These are phyloP conservation scores for Octomys mimax DNA, from an alignment of 2,797 vertebrate species.

Conservation along the genomic window DNA sequence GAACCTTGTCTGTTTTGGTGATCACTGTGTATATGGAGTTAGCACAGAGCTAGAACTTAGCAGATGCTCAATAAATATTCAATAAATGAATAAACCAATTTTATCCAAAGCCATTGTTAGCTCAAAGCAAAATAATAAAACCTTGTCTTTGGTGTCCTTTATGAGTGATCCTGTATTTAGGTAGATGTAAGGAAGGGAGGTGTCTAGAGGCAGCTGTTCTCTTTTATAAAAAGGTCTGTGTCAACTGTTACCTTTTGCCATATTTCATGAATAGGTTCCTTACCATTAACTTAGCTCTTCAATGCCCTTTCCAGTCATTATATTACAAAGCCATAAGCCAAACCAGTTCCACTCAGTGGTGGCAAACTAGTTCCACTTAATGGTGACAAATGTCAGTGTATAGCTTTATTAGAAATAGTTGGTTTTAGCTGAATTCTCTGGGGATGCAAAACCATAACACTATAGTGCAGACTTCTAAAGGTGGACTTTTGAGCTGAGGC, in stretches of 20 bases:
- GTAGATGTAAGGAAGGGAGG: neutral
- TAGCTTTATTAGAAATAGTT: neutral
- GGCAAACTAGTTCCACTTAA: neutral
- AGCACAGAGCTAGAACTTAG: neutral
- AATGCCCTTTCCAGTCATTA: neutral
- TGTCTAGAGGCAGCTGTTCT: neutral
- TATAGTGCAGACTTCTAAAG: neutral
- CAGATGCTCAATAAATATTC: neutral
- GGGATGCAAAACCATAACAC: neutral
- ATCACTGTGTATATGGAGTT: neutral
- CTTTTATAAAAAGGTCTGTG: neutral
- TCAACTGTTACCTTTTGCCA: neutral
- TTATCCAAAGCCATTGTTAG: neutral
- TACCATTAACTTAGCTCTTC: neutral
- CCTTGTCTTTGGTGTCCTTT: neutral
- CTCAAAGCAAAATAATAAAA: conserved; percentile 15
- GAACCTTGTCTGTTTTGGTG: neutral
- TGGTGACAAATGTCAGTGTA: neutral
- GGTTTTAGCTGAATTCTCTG: neutral
- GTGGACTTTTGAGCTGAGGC: neutral
- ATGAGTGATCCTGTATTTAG: accelerated
- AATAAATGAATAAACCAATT: neutral
- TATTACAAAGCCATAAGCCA: neutral
- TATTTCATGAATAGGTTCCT: neutral
- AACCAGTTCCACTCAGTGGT: neutral